Percentiles rank a stretch among this genome's conserved stretches.
Evolutionary conservation across 2,888 invertebrate genomes (phyloP).

Genomic region (Spisula solida): DNA sequence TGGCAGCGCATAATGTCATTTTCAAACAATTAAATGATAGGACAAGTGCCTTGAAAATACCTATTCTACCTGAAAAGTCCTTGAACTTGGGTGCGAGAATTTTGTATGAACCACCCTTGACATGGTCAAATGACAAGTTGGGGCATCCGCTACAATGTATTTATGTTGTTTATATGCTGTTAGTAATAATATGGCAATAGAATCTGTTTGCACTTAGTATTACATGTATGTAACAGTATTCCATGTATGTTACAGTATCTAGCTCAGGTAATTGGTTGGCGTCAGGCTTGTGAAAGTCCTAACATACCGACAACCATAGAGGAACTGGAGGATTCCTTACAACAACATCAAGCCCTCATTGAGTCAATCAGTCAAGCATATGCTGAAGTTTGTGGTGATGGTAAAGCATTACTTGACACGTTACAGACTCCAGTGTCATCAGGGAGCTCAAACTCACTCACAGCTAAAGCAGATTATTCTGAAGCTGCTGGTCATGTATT

Average conservation of each 20-base stretch:
- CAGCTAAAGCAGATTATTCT: conserved; percentile 93
- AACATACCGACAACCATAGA: conserved; percentile 92
- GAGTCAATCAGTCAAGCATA: conserved; percentile 99
- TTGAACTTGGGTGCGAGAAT: too few relatives aligned
- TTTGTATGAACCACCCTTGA: too few relatives aligned
- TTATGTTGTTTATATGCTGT: too few relatives aligned
- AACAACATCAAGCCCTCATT: conserved; percentile 97
- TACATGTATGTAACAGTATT: too few relatives aligned
- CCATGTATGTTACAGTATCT: conserved; percentile 85
- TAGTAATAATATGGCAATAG: too few relatives aligned
- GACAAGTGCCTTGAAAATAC: too few relatives aligned
- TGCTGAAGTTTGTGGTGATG: conserved; percentile 91
- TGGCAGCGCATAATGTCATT: too few relatives aligned
- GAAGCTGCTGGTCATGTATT: conserved; percentile 98
- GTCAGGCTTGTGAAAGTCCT: conserved; percentile 94
- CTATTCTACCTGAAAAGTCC: too few relatives aligned
- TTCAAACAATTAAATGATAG: too few relatives aligned
- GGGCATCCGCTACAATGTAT: too few relatives aligned
- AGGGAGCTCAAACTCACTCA: conserved; percentile 86
- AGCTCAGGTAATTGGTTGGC: conserved; percentile 95
- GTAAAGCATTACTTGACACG: conserved; percentile 88
- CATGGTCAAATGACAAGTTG: too few relatives aligned
- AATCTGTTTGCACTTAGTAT: too few relatives aligned
- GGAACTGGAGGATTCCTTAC: conserved; percentile 96
- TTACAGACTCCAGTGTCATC: conserved; percentile 88